Percentiles rank a stretch among this genome's conserved stretches.
Conservation (phyloP, 2,797 vertebrate species). For the Tokudaia tokunoshimensis region DNA sequence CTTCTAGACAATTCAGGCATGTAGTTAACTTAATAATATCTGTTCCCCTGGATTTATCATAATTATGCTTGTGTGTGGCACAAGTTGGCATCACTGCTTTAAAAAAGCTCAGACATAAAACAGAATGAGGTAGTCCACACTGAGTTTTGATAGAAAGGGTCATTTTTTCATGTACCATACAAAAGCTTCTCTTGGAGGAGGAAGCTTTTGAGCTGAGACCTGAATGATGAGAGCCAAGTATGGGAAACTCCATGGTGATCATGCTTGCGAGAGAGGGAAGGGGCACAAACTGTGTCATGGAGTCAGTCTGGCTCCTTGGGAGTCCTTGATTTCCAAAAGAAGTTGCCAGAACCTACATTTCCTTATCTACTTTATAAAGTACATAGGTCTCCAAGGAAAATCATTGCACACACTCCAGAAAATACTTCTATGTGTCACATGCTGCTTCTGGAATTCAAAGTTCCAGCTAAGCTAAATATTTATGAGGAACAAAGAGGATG, state of each 20-base stretch:
- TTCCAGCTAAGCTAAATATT: not conserved
- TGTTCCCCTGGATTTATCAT: not conserved
- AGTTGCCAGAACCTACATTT: not conserved
- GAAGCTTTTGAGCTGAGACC: not conserved
- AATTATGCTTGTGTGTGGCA: not conserved
- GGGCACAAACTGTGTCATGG: not conserved
- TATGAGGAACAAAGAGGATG: not conserved
- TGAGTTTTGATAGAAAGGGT: not conserved
- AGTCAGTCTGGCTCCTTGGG: not conserved
- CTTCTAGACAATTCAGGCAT: not conserved
- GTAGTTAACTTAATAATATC: not conserved
- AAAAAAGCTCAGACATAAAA: not conserved
- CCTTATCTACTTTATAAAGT: not conserved
- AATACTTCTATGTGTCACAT: not conserved
- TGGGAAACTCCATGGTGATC: no score
- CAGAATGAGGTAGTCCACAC: not conserved
- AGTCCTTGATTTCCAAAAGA: slow-evolving; percentile 23
- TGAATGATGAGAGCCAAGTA: not conserved
- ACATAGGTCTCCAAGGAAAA: not conserved
- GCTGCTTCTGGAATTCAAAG: not conserved
- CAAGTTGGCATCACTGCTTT: not conserved
- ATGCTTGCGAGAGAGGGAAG: not conserved
- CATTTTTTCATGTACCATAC: not conserved
- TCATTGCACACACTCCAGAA: not conserved
- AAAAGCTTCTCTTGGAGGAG: not conserved